These are phyloP conservation scores for Trematomus loennbergii DNA, from an alignment of 2,113 vertebrate species.

Conservation along the genomic window DNA sequence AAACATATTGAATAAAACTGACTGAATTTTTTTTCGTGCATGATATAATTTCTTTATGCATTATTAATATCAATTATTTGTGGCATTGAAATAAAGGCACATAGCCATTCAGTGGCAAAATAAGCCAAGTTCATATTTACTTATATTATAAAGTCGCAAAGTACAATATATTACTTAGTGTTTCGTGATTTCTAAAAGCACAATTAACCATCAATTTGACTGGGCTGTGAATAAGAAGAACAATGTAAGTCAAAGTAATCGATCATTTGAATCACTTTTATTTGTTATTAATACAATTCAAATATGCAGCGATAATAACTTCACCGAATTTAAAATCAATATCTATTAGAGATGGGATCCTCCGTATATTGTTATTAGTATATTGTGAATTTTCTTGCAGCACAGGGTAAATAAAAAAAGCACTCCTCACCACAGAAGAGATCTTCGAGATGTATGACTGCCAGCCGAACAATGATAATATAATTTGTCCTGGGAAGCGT, in stretches of 20 bases:
- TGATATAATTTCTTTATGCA: background rate
- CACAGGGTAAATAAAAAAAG: constrained; percentile 51
- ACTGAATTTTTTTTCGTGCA: background rate
- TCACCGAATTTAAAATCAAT: background rate
- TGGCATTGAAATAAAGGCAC: background rate
- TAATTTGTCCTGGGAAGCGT: constrained; percentile 72
- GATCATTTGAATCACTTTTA: too few species aligned
- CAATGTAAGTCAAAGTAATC: background rate
- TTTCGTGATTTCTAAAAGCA: background rate
- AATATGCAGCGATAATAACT: constrained; percentile 9
- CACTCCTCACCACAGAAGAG: constrained; percentile 27
- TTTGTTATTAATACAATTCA: constrained; percentile 15
- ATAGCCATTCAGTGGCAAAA: too few species aligned
- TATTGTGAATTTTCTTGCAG: constrained; percentile 26
- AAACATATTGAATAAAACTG: background rate
- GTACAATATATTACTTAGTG: background rate
- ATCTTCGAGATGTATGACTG: constrained; percentile 63
- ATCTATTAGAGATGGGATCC: background rate
- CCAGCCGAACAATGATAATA: constrained; percentile 69
- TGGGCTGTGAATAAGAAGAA: background rate
- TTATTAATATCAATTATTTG: background rate
- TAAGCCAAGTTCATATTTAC: too few species aligned
- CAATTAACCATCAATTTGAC: constrained; percentile 28
- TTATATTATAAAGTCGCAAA: too few species aligned
- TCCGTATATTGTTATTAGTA: constrained; percentile 1